Base-by-base conservation (phyloP, 2,113 vertebrate genomes). In the Cettia cetti region DNA sequence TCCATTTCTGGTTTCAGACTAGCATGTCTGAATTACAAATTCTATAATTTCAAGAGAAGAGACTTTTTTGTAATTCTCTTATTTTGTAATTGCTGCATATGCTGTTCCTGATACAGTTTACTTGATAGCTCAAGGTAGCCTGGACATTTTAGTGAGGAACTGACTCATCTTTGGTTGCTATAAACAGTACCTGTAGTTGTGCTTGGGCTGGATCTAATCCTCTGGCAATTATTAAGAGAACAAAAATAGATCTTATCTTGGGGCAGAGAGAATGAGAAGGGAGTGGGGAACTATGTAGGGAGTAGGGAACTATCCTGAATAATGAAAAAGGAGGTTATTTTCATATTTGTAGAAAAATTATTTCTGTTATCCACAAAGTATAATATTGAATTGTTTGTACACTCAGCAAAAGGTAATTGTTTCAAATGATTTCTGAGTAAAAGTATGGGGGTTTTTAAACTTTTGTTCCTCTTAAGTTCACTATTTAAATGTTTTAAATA, bases 401-500 rank as follows among this genome's bases (percentile, higher is more conserved):
- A 2, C 23, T 50, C 81, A 78, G 13, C 4, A 77, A 53, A 65
- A 91, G 13, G 7, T 47, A 59, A 59, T 50, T 33, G 10, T 89
- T 64, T 27, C 16, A 89, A 72, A 72, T 23, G 0, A 49, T 6
- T 12, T n/a, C 31, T 30, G 21, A 74, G 13, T 50, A 90, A 83
- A 81, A 91, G 11, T 14, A 15, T 37, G 9, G 3, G 1, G 0
- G 0, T 1, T 21, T 44, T 65, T 0, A 3, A 9, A 18, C 4
- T 24, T 37, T 86, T 50, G 6, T 35, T 21, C 5, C 19, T 28
- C 24, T 60, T 50, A 28, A 18, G 17, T 64, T 83, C 28, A 60
- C 24, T 40, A 6, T 57, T 26, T 42, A 66, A 45, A 52, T 68
- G 5, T 50, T 92, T 91, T 64, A 64, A 66, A 66, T 13, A 81